Conservation (phyloP, 2,113 vertebrate species). For the Anser brachyrhynchus region DNA sequence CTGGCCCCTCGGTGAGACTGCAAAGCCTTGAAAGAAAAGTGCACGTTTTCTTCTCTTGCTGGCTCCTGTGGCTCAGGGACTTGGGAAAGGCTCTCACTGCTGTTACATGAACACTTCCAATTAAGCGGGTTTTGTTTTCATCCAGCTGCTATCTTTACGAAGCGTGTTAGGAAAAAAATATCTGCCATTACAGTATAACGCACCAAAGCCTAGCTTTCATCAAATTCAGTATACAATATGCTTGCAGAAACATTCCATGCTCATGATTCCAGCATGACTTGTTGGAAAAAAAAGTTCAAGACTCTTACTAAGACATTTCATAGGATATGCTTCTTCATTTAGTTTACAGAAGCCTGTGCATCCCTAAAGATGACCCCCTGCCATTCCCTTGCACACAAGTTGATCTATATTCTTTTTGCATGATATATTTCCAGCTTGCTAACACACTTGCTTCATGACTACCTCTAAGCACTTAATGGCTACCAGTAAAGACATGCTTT, state of each 20-base stretch:
- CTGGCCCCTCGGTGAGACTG: neutral
- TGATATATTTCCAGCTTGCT: neutral
- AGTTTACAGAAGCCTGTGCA: neutral
- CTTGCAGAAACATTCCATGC: neutral
- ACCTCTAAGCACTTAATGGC: neutral
- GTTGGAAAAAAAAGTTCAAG: neutral
- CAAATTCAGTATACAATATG: neutral
- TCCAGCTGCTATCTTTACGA: slow-evolving; percentile 12
- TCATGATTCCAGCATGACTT: neutral
- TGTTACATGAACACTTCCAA: neutral
- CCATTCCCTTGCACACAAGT: neutral
- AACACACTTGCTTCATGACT: neutral
- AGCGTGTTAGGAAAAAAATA: neutral
- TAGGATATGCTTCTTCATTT: neutral
- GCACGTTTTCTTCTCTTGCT: neutral
- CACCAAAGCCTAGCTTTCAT: slow-evolving; percentile 3
- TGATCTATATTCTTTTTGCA: neutral
- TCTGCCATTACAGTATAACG: neutral
- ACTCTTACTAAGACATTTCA: neutral
- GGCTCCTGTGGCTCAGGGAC: neutral
- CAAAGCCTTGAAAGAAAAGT: neutral
- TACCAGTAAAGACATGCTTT: neutral
- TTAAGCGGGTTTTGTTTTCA: slow-evolving; percentile 1
- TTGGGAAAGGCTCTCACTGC: neutral
- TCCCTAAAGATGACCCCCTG: neutral